Evolutionary conservation across 37 sponge, comb jelly and placozoan species (phyloP).

Genomic region (Cladorhizidae sp.): DNA sequence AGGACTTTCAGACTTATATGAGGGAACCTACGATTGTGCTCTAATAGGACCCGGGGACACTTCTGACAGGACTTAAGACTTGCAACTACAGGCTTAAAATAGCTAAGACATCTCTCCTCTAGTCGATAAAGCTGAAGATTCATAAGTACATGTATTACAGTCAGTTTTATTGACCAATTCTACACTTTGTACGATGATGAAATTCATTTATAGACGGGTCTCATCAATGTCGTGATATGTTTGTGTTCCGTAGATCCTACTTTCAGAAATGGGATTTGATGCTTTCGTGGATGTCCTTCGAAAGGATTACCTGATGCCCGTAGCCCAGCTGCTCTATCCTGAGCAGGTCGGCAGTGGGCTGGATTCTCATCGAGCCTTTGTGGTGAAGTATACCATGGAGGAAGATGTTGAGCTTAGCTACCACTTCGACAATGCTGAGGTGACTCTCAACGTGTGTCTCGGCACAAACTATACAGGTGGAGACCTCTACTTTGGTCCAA

Average conservation of each 20-base stretch:
- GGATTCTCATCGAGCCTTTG: slow-evolving; percentile 81
- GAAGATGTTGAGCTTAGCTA: slow-evolving; percentile 74
- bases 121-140: too few relatives aligned
- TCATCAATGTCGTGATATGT: too few relatives aligned
- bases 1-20: too few relatives aligned
- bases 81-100: too few relatives aligned
- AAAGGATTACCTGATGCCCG: slow-evolving; percentile 50
- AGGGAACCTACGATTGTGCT: too few relatives aligned
- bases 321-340: slow-evolving; percentile 73
- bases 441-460: slow-evolving; percentile 85
- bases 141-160: too few relatives aligned
- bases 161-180: background rate
- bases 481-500: slow-evolving; percentile 73
- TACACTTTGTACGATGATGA: background rate
- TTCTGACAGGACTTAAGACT: too few relatives aligned
- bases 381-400: slow-evolving; percentile 65
- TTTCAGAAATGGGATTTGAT: slow-evolving; percentile 80
- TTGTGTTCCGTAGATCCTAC: slow-evolving; percentile 74
- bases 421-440: slow-evolving; percentile 93
- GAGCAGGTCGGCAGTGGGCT: slow-evolving; percentile 72
- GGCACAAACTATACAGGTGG: slow-evolving; percentile 77
- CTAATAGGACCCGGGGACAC: too few relatives aligned
- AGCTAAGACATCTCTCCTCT: too few relatives aligned
- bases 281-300: slow-evolving; percentile 61
- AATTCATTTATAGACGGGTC: too few relatives aligned